These are phyloP conservation scores for Dascillus cervinus DNA, from an alignment of 2,888 invertebrate genomes.

Conservation along the genomic window DNA sequence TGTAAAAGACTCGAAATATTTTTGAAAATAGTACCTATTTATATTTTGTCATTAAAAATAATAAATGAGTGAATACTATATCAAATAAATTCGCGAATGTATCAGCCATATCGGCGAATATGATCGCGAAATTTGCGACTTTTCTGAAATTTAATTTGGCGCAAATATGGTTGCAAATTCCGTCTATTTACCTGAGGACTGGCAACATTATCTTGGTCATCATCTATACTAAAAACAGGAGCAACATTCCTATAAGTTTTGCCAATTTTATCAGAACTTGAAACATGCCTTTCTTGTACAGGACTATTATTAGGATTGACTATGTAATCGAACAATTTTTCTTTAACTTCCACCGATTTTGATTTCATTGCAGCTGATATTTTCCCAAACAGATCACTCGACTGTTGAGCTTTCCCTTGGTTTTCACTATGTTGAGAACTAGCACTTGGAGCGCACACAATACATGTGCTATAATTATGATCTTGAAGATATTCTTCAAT, in stretches of 20 bases:
- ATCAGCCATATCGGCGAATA: too few species aligned
- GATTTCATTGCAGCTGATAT: slow-evolving; percentile 81
- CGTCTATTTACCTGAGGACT: slow-evolving; percentile 39
- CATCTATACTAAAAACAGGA: slow-evolving; percentile 91
- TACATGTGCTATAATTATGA: slow-evolving; percentile 72
- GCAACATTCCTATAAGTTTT: slow-evolving; percentile 84
- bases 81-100: too few species aligned
- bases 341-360: slow-evolving; percentile 88
- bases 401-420: slow-evolving; percentile 30
- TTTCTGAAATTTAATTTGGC: too few species aligned
- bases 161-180: too few species aligned
- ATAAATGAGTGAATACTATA: too few species aligned
- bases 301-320: slow-evolving; percentile 67
- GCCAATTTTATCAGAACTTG: slow-evolving; percentile 74
- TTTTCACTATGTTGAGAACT: slow-evolving; percentile 15
- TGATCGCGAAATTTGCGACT: too few species aligned
- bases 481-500: slow-evolving; percentile 76
- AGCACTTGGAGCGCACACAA: slow-evolving; percentile 63
- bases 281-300: slow-evolving; percentile 71
- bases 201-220: slow-evolving; percentile 61
- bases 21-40: too few species aligned
- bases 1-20: too few species aligned
- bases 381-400: slow-evolving; percentile 71
- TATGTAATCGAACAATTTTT: slow-evolving; percentile 86
- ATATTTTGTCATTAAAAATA: too few species aligned